These are phyloP conservation scores for Trilocha varians DNA, from an alignment of 2,888 invertebrate species.

Conservation along the genomic window DNA sequence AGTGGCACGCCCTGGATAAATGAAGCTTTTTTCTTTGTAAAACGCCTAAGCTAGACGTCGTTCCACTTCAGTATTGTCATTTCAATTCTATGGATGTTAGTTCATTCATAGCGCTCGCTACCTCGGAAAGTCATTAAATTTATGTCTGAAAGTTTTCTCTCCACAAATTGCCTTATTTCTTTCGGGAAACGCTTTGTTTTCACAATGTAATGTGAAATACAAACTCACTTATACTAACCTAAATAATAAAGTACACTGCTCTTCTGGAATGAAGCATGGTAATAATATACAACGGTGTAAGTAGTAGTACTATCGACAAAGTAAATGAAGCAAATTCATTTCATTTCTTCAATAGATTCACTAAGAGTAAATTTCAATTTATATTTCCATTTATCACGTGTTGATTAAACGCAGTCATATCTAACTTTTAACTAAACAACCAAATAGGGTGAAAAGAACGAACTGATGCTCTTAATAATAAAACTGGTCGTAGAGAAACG, in stretches of 20 bases:
- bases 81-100: slow-evolving; percentile 63
- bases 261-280: too few species aligned
- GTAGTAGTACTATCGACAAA: too few species aligned
- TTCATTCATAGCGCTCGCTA: slow-evolving; percentile 44
- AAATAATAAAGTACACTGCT: too few species aligned
- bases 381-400: not conserved
- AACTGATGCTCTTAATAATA: not conserved
- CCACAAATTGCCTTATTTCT: slow-evolving; percentile 12
- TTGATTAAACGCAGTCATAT: not conserved
- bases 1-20: slow-evolving; percentile 71
- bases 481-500: not conserved
- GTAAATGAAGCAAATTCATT: too few species aligned
- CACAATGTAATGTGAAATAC: too few species aligned
- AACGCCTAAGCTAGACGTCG: slow-evolving; percentile 62
- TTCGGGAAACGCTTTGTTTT: not conserved
- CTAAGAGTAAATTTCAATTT: not conserved
- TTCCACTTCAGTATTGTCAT: slow-evolving; percentile 64
- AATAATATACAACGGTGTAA: too few species aligned
- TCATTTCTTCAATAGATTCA: too few species aligned
- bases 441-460: slow-evolving; percentile 13
- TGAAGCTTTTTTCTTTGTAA: slow-evolving; percentile 69
- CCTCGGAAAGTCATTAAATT: slow-evolving; percentile 48
- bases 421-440: slow-evolving; percentile 7
- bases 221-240: too few species aligned
- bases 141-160: slow-evolving; percentile 19